Conservation (phyloP, 2,797 vertebrate species). For the Sebastes umbrosus region DNA sequence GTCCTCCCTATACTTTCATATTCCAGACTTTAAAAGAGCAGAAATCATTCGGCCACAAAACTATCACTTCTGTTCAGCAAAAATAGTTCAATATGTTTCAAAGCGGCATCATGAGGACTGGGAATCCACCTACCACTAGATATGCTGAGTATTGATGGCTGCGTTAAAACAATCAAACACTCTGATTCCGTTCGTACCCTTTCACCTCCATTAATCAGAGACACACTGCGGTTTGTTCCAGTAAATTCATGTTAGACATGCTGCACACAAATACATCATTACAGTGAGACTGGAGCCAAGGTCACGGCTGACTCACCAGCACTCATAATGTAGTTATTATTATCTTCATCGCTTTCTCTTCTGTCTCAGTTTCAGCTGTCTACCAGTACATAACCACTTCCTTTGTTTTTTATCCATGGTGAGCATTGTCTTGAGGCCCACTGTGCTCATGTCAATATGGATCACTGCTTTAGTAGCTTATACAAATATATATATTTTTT, state of each 20-base stretch:
- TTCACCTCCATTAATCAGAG: not conserved
- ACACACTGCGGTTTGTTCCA: not conserved
- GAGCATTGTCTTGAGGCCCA: not conserved
- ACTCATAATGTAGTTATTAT: not conserved
- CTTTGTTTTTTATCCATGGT: not conserved
- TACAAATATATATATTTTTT: not conserved
- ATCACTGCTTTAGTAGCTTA: not conserved
- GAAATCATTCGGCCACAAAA: not conserved
- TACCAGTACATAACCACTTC: not conserved
- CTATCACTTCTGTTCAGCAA: not conserved
- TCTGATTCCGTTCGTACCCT: not conserved
- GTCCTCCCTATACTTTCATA: not conserved
- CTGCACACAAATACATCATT: not conserved
- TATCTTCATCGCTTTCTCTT: not conserved
- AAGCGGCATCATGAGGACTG: not conserved
- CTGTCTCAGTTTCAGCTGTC: not conserved
- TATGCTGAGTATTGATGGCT: not conserved
- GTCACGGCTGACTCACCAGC: not conserved
- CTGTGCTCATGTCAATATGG: not conserved
- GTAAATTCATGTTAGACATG: not conserved
- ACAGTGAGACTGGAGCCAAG: not conserved
- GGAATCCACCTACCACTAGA: not conserved
- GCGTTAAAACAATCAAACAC: not conserved
- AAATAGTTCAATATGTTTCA: not conserved
- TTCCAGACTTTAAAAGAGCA: not conserved